These are phyloP conservation scores for Siniperca undulata DNA, from an alignment of 2,797 vertebrate genomes.

Conservation along the genomic window DNA sequence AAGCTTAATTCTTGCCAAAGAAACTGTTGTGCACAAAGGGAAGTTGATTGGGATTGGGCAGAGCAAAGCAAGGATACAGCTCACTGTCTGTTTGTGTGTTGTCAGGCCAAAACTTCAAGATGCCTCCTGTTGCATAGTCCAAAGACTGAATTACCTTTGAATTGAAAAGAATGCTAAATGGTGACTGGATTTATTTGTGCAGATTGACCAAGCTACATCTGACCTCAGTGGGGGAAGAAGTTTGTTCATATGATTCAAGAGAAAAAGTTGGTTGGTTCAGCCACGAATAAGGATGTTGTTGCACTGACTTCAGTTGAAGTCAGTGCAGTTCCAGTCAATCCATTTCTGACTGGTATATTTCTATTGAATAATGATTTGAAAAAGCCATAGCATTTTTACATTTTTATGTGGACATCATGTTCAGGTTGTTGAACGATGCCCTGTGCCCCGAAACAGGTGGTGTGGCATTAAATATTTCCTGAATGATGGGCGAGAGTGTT, in stretches of 20 bases:
- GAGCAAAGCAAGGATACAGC: background rate
- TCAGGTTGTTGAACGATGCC: slow-evolving; percentile 3
- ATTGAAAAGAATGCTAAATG: background rate
- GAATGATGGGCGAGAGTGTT: background rate
- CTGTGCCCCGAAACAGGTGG: slow-evolving; percentile 15
- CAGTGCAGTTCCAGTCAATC: background rate
- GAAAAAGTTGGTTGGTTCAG: background rate
- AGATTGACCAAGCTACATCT: background rate
- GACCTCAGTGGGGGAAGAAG: background rate
- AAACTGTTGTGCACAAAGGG: background rate
- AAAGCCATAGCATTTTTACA: background rate
- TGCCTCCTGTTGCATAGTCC: background rate
- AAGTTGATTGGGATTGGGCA: background rate
- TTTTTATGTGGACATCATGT: background rate
- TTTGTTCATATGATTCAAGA: background rate
- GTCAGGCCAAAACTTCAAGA: no score
- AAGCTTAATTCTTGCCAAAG: background rate
- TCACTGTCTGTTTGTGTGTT: no score
- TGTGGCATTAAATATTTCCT: slow-evolving; percentile 8
- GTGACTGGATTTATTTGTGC: background rate
- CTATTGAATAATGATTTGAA: background rate
- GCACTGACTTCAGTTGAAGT: no score
- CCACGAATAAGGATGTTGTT: background rate
- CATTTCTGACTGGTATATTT: background rate
- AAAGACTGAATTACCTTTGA: no score